Base-by-base conservation (phyloP, 2,888 invertebrate genomes). In the Chromoteleia sp. region DNA sequence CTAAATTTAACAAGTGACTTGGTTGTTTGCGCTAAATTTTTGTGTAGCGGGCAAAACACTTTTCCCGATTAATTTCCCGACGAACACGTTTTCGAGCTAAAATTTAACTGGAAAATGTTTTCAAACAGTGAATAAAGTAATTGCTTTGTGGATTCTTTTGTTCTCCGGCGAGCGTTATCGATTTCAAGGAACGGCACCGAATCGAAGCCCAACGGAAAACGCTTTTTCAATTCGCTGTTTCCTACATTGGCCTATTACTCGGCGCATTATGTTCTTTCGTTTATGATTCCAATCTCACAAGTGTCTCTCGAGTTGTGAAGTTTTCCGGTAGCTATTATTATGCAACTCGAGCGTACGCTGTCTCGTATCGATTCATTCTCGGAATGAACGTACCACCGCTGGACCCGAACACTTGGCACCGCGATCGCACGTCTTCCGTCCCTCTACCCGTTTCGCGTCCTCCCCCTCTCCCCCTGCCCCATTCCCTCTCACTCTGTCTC, bases 301-400 rank as follows among this genome's bases (percentile, higher is more conserved):
- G 70, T 77, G 70, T 70, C 77, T 70, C 70, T 70, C 61, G 70
- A 77, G 70, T 68, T 61, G 61, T 70, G n/a, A 61, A 77, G 77
- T 77, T 77, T 77, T 77, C 77, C 70, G 77, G 56, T 56, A 29
- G 63, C 77, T 70, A 70, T 77, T 70, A 77, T 77, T 77, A 77
- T 77, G 77, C 70, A 77, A 50, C 54, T 36, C 70, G 56, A 61
- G 70, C 70, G 77, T 41, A 58, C 56, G 54, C 63, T 68, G 70
- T 71, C 77, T 77, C 70, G 77, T 77, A 77, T 77, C 77, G 77
- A 77, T 77, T 77, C 77, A 56, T 70, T 71, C 63, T 41, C 56
- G 45, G 56, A 77, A 54, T 33, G 21, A 77, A 58, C 76, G 58
- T 25, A 67, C 50, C 17, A 36, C 30, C 30, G 50, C 74, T 50